A percentile compares a stretch with the other conserved stretches of the same genome.
Conservation (phyloP, 2,888 invertebrate genomes). For the Seira ritae region DNA sequence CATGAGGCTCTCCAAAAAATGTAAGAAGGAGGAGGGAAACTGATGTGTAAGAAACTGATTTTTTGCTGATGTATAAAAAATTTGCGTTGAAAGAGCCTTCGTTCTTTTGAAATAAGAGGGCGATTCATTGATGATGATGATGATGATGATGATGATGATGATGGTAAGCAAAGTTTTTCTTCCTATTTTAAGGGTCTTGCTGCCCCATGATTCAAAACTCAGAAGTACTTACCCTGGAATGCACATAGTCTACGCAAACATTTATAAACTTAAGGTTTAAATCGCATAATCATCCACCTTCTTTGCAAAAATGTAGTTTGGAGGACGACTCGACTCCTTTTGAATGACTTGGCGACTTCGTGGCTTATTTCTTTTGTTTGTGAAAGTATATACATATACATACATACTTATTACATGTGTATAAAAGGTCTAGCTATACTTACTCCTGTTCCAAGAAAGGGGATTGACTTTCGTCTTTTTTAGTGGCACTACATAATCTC, state of each 20-base stretch:
- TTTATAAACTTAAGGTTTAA: neutral
- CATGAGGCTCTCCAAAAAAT: conserved; percentile 43
- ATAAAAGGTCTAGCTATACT: too few species aligned
- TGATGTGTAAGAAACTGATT: conserved; percentile 32
- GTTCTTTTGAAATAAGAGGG: too few species aligned
- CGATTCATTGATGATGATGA: too few species aligned
- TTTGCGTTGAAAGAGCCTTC: too few species aligned
- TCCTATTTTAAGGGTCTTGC: too few species aligned
- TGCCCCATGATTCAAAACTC: too few species aligned
- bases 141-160: too few species aligned
- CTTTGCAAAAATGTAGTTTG: neutral
- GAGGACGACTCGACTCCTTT: conserved; percentile 42
- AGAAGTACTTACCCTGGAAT: too few species aligned
- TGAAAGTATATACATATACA: neutral
- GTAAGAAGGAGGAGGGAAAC: conserved; percentile 26
- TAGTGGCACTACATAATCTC: conserved; percentile 16
- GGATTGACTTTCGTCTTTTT: conserved; percentile 51
- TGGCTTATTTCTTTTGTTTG: conserved; percentile 10
- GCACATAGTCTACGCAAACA: neutral
- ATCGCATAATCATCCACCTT: neutral
- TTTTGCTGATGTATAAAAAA: conserved; percentile 39
- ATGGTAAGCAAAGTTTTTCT: too few species aligned
- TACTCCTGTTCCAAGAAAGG: neutral
- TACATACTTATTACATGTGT: neutral
- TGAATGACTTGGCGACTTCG: conserved; percentile 56